Evolutionary conservation across 2,888 invertebrate genomes (phyloP), one percentile per base, ranked within the genome.

Genomic region (Parascotia fuliginaria): DNA sequence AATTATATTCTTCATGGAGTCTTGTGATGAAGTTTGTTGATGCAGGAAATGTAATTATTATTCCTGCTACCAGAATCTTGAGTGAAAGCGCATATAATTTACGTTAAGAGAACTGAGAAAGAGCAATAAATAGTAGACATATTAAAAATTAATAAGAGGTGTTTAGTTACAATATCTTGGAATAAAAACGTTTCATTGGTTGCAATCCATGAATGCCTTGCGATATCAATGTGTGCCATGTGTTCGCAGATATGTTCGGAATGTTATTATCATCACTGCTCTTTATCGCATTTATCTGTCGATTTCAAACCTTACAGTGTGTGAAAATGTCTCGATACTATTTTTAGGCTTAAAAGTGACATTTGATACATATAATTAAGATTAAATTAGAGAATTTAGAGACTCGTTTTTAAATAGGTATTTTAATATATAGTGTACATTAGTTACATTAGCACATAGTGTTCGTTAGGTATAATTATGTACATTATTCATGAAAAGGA

Each of bases 181-280:
- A 13, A 31, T 31, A 13, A 5, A 13, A 31, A 31, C 13, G 31
- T 31, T 12, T 31, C 29, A 50, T 48, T 54, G 33, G 31, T 48
- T 49, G 42, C 55, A 55, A 42, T 57, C 48, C 44, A 33, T n/a
- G 54, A 41, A 54, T 55, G 51, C 34, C 28, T 42, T 44, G 16
- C 28, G 9, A 56, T 52, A 61, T 40, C 43, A 51, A 54, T 48
- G 29, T n/a, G 4, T 52, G 9, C 44, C 50, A 62, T 52, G 48
- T 48, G 60, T 49, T 52, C 38, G 45, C 34, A 42, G 52, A 62
- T 60, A 60, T 55, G 38, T 48, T 22, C 22, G 38, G 51, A 57
- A 65, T 62, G 59, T 59, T 42, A 42, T 46, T 64, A 66, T 59
- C 61, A 14, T 36, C 28, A 12, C 15, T 14, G 27, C 28, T 53